Evolutionary conservation across 2,888 invertebrate genomes (phyloP).

Genomic region (Dioctria rufipes): DNA sequence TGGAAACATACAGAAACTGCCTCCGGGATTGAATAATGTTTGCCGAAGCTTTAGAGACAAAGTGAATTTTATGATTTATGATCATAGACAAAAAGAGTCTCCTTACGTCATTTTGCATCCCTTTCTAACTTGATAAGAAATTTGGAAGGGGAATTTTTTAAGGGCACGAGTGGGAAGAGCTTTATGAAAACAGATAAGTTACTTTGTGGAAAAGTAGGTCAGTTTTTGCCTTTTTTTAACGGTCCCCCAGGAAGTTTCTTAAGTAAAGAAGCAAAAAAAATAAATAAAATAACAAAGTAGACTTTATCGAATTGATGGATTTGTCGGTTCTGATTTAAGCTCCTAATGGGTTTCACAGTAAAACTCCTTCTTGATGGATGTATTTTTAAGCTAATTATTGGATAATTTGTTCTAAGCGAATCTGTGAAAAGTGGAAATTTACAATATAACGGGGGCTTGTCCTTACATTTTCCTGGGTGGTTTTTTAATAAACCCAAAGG

Average conservation of each 20-base stretch:
- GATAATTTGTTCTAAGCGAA: not conserved
- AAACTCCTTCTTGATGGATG: not conserved
- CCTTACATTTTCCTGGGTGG: too few relatives aligned
- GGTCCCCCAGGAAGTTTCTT: not conserved
- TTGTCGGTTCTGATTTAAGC: not conserved
- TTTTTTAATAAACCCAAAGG: too few relatives aligned
- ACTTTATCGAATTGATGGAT: slow-evolving; percentile 6
- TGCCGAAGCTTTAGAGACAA: not conserved
- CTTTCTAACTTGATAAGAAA: not conserved
- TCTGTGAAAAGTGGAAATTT: not conserved
- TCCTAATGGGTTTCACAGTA: not conserved
- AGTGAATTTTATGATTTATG: slow-evolving; percentile 35
- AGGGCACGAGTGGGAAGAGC: too few relatives aligned
- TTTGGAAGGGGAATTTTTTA: slow-evolving; percentile 14
- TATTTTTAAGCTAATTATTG: slow-evolving; percentile 9
- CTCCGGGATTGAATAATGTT: slow-evolving; percentile 12
- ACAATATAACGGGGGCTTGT: too few relatives aligned
- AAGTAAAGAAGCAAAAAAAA: not conserved
- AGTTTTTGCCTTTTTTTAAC: not conserved
- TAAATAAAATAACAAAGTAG: too few relatives aligned
- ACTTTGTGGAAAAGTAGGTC: slow-evolving; percentile 12
- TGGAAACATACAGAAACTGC: slow-evolving; percentile 3
- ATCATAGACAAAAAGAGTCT: not conserved
- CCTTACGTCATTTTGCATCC: not conserved
- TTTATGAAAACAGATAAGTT: slow-evolving; percentile 44